Evolutionary conservation across 2,888 invertebrate species (phyloP), one percentile per base, ranked within the genome.

Genomic region (Caenorhabditis sinica): DNA sequence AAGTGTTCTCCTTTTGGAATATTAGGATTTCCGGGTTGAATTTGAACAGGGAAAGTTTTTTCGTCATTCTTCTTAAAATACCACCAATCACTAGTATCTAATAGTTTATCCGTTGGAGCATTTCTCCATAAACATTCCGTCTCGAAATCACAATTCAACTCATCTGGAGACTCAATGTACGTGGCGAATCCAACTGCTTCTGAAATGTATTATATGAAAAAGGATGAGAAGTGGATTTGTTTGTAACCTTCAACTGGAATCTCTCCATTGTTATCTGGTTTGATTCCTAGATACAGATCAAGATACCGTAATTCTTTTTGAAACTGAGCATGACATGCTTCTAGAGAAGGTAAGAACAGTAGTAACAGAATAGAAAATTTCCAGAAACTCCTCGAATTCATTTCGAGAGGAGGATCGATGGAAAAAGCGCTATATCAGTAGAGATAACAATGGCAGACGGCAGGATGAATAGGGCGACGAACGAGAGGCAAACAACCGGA

Each of bases 41-140:
- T 85, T 85, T 92, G 92, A 4, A 88, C 87, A 1, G 92, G 92
- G 68, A 92, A 92, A 6, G 86, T 69, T 75, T 92, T 91, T 23
- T 86, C 86, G 72, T 92, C 91, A 25, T 75, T 83, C 74, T 92
- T 92, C 83, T 84, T 82, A 72, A 92, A 92, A 63, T 90, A 84
- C 87, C 91, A 92, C 88, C 91, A 92, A 66, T 92, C 89, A 33
- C 91, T 91, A 3, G 91, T 91, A 76, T 92, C 92, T 56, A 92
- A 76, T 2, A 91, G 85, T 17, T 87, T 88, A 76, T 92, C 92
- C 2, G 90, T 82, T 13, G 85, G 87, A 0, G 90, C 87, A 72
- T 92, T 92, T 28, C 86, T 84, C 92, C 92, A 92, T 11, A 90
- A 74, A 83, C 92, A 92, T 11, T 89, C 87, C 13, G 72, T 61